Conservation (phyloP, 2,113 vertebrate species). For the Miniopterus natalensis region DNA sequence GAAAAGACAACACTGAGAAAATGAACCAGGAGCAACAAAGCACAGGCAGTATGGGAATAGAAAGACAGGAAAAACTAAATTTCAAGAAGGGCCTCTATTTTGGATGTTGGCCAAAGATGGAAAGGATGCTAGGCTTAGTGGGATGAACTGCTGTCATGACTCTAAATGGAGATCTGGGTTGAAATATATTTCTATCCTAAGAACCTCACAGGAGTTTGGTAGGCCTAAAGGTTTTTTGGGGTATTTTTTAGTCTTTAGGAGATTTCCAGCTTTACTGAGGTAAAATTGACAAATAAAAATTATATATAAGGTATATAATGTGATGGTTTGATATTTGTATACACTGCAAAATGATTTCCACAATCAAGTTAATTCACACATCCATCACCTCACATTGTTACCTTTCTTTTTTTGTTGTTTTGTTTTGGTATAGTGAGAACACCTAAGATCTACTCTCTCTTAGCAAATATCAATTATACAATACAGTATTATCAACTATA, state of each 20-base stretch:
- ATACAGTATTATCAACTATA: neutral
- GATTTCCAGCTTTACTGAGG: neutral
- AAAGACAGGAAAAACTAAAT: neutral
- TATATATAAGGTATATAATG: neutral
- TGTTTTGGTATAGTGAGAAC: neutral
- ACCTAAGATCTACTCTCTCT: neutral
- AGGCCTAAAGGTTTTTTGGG: neutral
- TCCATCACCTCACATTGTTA: neutral
- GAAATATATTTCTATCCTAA: neutral
- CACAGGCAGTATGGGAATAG: neutral
- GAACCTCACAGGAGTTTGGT: neutral
- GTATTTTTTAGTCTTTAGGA: neutral
- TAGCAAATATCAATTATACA: neutral
- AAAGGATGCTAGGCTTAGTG: neutral
- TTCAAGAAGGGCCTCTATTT: constrained; percentile 13
- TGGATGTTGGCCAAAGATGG: neutral
- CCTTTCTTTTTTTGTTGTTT: neutral
- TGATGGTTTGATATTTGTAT: neutral
- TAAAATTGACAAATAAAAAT: neutral
- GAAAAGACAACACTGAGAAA: neutral
- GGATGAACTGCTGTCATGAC: neutral
- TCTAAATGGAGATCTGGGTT: neutral
- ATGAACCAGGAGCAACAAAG: neutral
- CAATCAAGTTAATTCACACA: neutral
- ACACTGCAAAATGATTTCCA: neutral